Evolutionary conservation across 2,888 invertebrate species (phyloP).

Genomic region (Trissoscelio sp.): DNA sequence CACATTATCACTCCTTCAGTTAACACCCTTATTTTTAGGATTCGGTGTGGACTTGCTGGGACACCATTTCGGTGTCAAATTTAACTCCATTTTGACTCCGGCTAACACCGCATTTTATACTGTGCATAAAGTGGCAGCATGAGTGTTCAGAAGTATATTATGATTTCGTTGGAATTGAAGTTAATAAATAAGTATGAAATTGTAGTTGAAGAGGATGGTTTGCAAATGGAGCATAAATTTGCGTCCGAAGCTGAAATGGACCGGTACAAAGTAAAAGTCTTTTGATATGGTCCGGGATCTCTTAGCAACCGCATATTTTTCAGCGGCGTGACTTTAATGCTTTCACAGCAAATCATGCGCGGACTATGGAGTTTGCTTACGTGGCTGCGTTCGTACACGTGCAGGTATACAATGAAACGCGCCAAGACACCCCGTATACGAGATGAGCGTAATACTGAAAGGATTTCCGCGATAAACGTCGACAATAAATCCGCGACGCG

Average conservation of each 20-base stretch:
- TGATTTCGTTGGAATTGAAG: too few species aligned
- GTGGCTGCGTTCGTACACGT: constrained; percentile 31
- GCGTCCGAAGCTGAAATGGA: constrained; percentile 29
- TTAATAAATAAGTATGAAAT: not conserved
- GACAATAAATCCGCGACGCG: constrained; percentile 53
- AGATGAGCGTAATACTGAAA: constrained; percentile 59
- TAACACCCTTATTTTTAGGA: too few species aligned
- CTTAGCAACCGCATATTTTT: constrained; percentile 57
- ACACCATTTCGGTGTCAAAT: too few species aligned
- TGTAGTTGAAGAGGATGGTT: not conserved
- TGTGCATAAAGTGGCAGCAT: too few species aligned
- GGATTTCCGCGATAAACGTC: constrained; percentile 67
- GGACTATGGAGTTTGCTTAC: constrained; percentile 54
- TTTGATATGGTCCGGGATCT: constrained; percentile 29
- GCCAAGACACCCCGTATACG: constrained; percentile 47
- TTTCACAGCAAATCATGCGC: constrained; percentile 59
- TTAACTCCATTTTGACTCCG: too few species aligned
- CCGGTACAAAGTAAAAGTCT: constrained; percentile 47
- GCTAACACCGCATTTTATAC: too few species aligned
- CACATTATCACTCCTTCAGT: too few species aligned
- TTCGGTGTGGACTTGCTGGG: too few species aligned
- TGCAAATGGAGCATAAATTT: constrained; percentile 25
- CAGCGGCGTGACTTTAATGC: constrained; percentile 58
- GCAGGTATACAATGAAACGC: constrained; percentile 30
- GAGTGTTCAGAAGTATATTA: too few species aligned